Evolutionary conservation across 2,888 invertebrate genomes (phyloP).

Genomic region (Chaetoderma sp.): DNA sequence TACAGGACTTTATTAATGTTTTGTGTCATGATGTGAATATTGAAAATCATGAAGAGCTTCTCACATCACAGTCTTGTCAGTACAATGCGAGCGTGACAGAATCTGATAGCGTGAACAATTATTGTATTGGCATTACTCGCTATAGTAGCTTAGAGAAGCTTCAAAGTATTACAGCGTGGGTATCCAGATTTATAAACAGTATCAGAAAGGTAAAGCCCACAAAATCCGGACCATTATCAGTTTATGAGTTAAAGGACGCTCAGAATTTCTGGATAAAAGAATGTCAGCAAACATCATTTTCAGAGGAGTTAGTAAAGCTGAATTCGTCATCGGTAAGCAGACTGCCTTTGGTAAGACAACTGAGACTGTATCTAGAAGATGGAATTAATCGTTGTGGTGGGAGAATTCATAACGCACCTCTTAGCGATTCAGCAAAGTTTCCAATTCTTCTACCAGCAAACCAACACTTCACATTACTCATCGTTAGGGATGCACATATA

Average conservation of each 20-base stretch:
- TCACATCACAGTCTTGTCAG: too few species aligned
- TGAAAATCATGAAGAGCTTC: too few species aligned
- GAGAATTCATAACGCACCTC: slow-evolving; percentile 13
- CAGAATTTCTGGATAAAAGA: too few species aligned
- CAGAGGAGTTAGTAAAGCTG: neutral
- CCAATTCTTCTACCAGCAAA: slow-evolving; percentile 10
- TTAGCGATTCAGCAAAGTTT: slow-evolving; percentile 2
- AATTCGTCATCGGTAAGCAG: neutral
- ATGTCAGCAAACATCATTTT: too few species aligned
- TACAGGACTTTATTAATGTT: too few species aligned
- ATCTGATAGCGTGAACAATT: too few species aligned
- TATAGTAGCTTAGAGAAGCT: too few species aligned
- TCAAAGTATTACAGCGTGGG: neutral
- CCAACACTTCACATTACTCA: slow-evolving; percentile 18
- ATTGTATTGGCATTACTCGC: too few species aligned
- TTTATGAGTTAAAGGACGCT: neutral
- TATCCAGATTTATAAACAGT: neutral
- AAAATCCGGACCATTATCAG: neutral
- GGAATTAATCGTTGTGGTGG: slow-evolving; percentile 13
- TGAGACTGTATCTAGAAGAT: neutral
- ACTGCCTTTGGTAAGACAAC: neutral
- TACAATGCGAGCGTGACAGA: too few species aligned
- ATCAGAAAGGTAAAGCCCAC: neutral
- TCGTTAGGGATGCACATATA: slow-evolving; percentile 25
- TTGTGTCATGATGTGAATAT: too few species aligned